Evolutionary conservation across 2,888 invertebrate species (phyloP).

Genomic region (Sericinus montela): DNA sequence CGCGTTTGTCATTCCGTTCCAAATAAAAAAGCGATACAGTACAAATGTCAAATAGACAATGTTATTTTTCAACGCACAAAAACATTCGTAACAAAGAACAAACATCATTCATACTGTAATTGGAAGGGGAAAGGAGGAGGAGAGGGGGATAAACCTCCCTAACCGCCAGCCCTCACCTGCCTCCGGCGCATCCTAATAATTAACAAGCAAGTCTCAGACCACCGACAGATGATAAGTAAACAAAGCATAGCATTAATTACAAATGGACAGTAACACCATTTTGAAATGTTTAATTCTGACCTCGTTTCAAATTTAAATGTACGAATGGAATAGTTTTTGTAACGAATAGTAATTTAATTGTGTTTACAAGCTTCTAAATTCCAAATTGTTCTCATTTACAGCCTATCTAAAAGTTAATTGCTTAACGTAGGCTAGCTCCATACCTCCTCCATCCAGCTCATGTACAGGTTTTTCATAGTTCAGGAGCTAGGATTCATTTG

Average conservation of each 20-base stretch:
- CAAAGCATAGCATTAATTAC: constrained; percentile 10
- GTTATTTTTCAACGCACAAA: background rate
- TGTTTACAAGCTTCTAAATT: too few relatives aligned
- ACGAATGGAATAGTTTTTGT: too few relatives aligned
- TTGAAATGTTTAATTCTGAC: background rate
- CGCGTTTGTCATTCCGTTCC: too few relatives aligned
- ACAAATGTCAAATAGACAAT: background rate
- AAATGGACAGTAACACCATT: constrained; percentile 10
- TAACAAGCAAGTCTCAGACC: constrained; percentile 11
- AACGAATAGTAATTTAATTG: too few relatives aligned
- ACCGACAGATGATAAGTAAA: constrained; percentile 16
- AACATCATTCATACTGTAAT: constrained; percentile 10
- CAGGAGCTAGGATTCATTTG: too few relatives aligned
- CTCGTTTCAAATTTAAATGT: background rate
- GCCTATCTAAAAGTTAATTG: too few relatives aligned
- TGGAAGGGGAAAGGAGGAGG: background rate
- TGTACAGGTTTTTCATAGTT: too few relatives aligned
- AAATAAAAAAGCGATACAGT: background rate
- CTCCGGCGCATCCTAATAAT: constrained; percentile 17
- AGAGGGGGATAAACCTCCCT: constrained; percentile 11
- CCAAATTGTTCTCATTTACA: too few relatives aligned
- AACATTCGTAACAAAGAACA: constrained; percentile 4
- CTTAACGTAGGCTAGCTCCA: too few relatives aligned
- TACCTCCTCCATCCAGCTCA: too few relatives aligned
- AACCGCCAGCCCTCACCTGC: constrained; percentile 11